Conservation (phyloP, 2,888 invertebrate species). For the Cosmia pyralina region DNA sequence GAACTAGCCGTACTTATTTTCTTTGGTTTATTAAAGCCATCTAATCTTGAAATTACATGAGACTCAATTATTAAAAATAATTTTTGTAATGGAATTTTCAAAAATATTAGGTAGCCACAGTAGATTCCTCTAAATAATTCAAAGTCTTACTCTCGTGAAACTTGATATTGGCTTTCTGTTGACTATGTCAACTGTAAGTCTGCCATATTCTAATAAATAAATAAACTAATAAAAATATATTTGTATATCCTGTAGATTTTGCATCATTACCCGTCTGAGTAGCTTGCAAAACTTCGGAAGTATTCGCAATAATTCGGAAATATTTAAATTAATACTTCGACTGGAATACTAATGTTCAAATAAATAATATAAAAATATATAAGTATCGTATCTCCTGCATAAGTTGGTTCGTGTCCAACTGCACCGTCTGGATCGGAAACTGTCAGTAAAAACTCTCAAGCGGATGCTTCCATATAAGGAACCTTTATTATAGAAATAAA, state of each 20-base stretch:
- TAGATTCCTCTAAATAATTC: background rate
- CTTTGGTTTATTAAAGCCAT: too few relatives aligned
- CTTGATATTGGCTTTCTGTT: background rate
- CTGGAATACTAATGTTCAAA: too few relatives aligned
- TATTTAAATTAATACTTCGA: too few relatives aligned
- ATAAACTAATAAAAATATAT: too few relatives aligned
- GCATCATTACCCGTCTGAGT: too few relatives aligned
- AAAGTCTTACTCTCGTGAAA: background rate
- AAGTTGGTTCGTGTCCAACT: slow-evolving; percentile 3
- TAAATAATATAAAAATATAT: background rate
- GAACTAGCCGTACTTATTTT: too few relatives aligned
- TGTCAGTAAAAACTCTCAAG: slow-evolving; percentile 30
- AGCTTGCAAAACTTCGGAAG: too few relatives aligned
- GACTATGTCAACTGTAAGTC: background rate
- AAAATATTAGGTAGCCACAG: background rate
- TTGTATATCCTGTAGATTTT: too few relatives aligned
- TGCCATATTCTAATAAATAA: background rate
- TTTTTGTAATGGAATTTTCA: background rate
- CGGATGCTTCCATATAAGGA: slow-evolving; percentile 17
- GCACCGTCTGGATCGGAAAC: slow-evolving; percentile 3
- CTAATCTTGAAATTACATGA: background rate
- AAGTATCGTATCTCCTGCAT: background rate
- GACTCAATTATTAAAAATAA: background rate
- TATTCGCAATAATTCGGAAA: too few relatives aligned
- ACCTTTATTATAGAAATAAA: slow-evolving; percentile 30